Conservation (phyloP, 2,113 vertebrate species). For the Pedetes capensis region DNA sequence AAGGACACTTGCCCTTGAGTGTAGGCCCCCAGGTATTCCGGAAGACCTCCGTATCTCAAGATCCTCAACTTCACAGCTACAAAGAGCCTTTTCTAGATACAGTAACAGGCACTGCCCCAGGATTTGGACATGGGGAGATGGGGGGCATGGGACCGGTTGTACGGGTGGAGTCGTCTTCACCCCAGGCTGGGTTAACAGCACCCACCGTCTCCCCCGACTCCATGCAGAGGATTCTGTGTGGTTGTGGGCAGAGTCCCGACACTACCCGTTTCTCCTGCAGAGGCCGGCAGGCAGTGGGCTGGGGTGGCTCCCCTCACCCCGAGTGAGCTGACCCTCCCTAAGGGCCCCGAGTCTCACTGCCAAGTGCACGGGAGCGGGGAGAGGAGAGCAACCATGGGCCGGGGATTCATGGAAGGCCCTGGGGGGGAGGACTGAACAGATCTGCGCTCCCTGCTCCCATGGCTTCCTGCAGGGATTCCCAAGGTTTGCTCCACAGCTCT, state of each 20-base stretch:
- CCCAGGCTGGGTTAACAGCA: neutral
- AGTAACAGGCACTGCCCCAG: fast-evolving
- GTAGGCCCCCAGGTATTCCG: neutral
- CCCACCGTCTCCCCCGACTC: no score
- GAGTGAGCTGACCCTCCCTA: neutral
- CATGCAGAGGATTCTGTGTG: neutral
- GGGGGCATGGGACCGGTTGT: fast-evolving
- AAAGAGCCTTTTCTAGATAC: neutral
- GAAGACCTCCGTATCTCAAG: neutral
- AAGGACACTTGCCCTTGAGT: neutral
- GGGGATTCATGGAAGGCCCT: neutral
- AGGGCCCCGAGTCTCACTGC: fast-evolving
- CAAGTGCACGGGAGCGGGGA: no score
- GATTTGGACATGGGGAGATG: fast-evolving
- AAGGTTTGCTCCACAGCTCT: neutral
- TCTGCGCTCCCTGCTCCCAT: neutral
- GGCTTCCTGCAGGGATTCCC: no score
- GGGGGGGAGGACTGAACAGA: fast-evolving
- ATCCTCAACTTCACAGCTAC: neutral
- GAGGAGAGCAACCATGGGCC: fast-evolving
- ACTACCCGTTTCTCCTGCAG: neutral
- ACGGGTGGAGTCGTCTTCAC: fast-evolving
- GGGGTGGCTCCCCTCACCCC: fast-evolving
- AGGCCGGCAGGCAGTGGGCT: fast-evolving
- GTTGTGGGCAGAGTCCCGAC: no score